Evolutionary conservation across 2,113 vertebrate genomes (phyloP).

Genomic region (Glaucidium brasilianum): DNA sequence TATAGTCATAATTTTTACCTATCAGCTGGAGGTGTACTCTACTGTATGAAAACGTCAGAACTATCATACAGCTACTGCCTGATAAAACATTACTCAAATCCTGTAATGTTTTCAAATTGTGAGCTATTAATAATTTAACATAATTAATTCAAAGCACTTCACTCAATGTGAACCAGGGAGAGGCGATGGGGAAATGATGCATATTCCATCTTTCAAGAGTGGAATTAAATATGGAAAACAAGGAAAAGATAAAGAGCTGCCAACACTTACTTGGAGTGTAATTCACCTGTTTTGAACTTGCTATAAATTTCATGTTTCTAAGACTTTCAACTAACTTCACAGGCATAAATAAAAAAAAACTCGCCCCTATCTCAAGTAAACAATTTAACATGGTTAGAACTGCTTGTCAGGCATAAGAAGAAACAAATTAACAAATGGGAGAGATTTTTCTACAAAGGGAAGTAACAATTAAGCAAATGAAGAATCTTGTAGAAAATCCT

Average conservation of each 20-base stretch:
- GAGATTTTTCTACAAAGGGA: constrained; percentile 24
- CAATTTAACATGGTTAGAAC: constrained; percentile 55
- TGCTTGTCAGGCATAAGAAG: constrained; percentile 50
- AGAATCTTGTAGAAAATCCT: constrained; percentile 28
- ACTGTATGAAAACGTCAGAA: constrained; percentile 35
- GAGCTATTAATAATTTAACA: constrained; percentile 76
- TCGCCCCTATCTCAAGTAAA: constrained; percentile 53
- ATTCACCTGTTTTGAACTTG: constrained; percentile 60
- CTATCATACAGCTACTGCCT: constrained; percentile 6
- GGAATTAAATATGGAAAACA: constrained; percentile 72
- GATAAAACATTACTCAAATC: constrained; percentile 58
- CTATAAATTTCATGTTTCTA: constrained; percentile 55
- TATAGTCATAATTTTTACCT: constrained; percentile 33
- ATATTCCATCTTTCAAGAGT: constrained; percentile 47
- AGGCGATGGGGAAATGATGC: constrained; percentile 60
- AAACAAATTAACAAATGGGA: constrained; percentile 54
- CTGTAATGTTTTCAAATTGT: constrained; percentile 69
- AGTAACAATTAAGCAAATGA: constrained; percentile 56
- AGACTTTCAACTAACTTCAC: constrained; percentile 66
- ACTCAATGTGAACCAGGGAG: constrained; percentile 61
- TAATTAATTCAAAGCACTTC: constrained; percentile 80
- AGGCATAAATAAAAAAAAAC: constrained; percentile 60
- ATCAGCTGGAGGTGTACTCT: constrained; percentile 5
- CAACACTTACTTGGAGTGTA: constrained; percentile 42
- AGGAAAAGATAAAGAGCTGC: constrained; percentile 63